Conservation (phyloP, 2,888 invertebrate genomes). For the Platynereis dumerilii region DNA sequence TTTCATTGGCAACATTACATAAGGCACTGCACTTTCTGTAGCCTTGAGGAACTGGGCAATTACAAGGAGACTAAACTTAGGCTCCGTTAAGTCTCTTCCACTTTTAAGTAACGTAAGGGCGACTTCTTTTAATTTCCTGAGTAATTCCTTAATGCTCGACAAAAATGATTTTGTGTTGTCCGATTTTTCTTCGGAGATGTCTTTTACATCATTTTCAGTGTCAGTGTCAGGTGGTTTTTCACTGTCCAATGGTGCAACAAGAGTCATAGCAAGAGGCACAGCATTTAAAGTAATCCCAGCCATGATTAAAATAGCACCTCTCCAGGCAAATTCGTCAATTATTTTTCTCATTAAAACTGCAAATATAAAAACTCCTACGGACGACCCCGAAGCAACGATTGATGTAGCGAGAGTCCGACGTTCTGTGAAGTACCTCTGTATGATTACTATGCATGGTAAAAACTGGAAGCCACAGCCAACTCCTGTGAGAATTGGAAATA, state of each 20-base stretch:
- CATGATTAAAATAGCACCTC: neutral
- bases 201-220: too few species aligned
- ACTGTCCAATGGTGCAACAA: neutral
- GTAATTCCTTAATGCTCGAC: too few species aligned
- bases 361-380: neutral
- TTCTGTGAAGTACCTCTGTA: neutral
- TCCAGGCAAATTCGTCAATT: neutral
- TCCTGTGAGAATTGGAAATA: neutral
- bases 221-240: too few species aligned
- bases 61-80: too few species aligned
- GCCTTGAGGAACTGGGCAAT: too few species aligned
- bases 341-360: neutral
- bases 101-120: too few species aligned
- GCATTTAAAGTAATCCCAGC: neutral
- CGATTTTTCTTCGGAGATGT: too few species aligned
- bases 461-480: neutral
- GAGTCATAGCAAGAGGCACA: neutral
- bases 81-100: too few species aligned
- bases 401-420: neutral
- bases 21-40: too few species aligned
- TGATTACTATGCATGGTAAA: neutral
- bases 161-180: too few species aligned
- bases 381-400: neutral
- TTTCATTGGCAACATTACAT: too few species aligned
- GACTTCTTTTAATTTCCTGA: too few species aligned